Evolutionary conservation across 2,113 vertebrate genomes (phyloP).

Genomic region (Rhinogobius similis): DNA sequence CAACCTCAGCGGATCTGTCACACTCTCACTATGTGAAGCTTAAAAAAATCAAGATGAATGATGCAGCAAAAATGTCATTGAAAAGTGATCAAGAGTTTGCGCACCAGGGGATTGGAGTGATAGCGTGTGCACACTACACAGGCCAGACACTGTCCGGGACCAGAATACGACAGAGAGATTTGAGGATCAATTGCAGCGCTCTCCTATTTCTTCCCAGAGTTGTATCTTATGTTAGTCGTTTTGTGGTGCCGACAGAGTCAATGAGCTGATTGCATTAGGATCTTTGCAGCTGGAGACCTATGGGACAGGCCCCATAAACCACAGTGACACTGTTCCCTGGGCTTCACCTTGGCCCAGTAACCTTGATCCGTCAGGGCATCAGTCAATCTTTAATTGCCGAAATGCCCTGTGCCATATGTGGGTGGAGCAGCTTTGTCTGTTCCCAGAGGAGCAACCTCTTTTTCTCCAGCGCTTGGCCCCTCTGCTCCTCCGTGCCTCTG

Average conservation of each 20-base stretch:
- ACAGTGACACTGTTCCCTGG: conserved; percentile 65
- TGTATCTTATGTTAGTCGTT: conserved; percentile 25
- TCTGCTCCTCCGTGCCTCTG: conserved; percentile 29
- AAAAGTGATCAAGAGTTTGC: conserved; percentile 12
- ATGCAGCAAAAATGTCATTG: conserved; percentile 11
- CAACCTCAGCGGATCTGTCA: conserved; percentile 11
- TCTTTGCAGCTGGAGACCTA: conserved; percentile 34
- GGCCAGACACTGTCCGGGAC: not conserved
- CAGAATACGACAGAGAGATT: not conserved
- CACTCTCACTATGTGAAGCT: conserved; percentile 2
- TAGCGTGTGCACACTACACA: not conserved
- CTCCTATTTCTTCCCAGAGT: not conserved
- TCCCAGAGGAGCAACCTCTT: conserved; percentile 29
- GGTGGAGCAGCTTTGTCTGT: conserved; percentile 24
- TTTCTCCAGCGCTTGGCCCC: conserved; percentile 22
- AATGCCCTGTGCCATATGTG: conserved; percentile 46
- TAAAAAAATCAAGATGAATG: conserved; percentile 12
- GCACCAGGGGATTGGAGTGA: conserved; percentile 1
- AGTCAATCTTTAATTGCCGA: conserved; percentile 72
- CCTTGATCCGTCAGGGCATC: conserved; percentile 73
- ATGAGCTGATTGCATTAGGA: conserved; percentile 32
- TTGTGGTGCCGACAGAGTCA: conserved; percentile 17
- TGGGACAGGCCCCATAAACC: conserved; percentile 64
- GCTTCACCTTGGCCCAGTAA: conserved; percentile 73
- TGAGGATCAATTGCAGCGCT: not conserved